phyloP scores from a whole-genome alignment of 2,888 invertebrate species.

The Drosophila kokeensis region DNA sequence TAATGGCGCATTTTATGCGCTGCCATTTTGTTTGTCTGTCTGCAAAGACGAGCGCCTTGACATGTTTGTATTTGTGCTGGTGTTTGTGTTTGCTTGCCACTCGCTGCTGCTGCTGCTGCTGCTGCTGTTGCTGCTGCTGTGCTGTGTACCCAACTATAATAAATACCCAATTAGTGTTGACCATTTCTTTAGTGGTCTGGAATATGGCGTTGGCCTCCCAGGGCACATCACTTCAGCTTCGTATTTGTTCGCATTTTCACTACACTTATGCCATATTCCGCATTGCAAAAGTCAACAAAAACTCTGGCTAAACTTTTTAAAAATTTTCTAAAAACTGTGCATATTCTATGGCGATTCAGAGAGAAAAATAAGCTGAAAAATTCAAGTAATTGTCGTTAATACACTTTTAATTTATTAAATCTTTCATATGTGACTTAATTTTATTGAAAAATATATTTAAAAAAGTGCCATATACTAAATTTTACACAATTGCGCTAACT shows the following conservation, averaged over 20 bases:
- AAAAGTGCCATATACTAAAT: neutral
- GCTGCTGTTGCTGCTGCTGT: neutral
- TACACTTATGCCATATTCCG: constrained; percentile 11
- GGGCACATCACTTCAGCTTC: constrained; percentile 4
- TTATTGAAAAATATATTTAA: neutral
- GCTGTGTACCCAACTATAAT: constrained; percentile 45
- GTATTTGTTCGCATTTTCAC: constrained; percentile 26
- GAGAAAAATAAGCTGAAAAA: neutral
- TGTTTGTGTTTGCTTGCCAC: constrained; percentile 55
- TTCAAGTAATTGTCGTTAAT: neutral
- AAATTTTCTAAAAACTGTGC: neutral
- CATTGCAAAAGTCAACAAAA: constrained; percentile 1
- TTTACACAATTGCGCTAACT: neutral
- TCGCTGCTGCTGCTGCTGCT: constrained; percentile 8
- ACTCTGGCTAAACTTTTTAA: neutral
- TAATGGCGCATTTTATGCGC: constrained; percentile 74
- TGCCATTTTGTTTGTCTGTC: constrained; percentile 68
- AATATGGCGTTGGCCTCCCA: constrained; percentile 42
- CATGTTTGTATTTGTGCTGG: constrained; percentile 60
- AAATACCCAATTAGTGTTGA: constrained; percentile 78
- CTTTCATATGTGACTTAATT: neutral
- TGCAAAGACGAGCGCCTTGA: constrained; percentile 60
- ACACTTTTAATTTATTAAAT: neutral
- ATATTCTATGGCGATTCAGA: neutral
- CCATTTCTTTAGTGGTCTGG: constrained; percentile 68